Percentiles rank a stretch among this genome's conserved stretches.
Conservation (phyloP, 2,888 invertebrate genomes). For the Agriopis aurantiaria region DNA sequence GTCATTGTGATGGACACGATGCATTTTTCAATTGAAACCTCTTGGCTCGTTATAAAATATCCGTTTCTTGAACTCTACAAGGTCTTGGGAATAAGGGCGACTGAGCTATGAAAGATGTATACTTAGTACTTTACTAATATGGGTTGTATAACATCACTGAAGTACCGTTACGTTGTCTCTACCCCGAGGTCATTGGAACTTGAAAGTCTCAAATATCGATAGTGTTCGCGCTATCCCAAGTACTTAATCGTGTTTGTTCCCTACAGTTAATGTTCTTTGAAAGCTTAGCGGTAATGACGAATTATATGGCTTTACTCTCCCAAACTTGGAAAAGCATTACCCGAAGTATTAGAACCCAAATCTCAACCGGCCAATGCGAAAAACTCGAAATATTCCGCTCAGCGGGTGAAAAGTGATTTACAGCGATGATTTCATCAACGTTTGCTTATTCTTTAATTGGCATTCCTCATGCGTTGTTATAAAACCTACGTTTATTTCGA, state of each 20-base stretch:
- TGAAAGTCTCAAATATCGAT: neutral
- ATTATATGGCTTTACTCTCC: neutral
- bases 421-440: constrained; percentile 51
- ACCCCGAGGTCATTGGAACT: too few relatives aligned
- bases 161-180: too few relatives aligned
- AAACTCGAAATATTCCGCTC: constrained; percentile 10
- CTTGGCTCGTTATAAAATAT: constrained; percentile 49
- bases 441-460: constrained; percentile 47
- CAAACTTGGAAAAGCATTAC: neutral
- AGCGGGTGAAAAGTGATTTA: constrained; percentile 32
- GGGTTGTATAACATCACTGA: too few relatives aligned
- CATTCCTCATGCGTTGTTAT: constrained; percentile 52
- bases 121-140: neutral
- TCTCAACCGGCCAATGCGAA: constrained; percentile 6
- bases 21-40: constrained; percentile 64
- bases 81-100: constrained; percentile 28
- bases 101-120: neutral
- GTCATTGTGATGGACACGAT: constrained; percentile 59
- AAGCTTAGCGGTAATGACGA: neutral
- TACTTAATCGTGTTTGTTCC: neutral
- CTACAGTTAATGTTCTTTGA: neutral
- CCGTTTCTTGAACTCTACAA: constrained; percentile 40
- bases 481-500: constrained; percentile 59
- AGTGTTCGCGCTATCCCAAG: neutral
- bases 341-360: neutral